Base-by-base conservation (phyloP, 2,888 invertebrate genomes). In the Pterostichus niger region DNA sequence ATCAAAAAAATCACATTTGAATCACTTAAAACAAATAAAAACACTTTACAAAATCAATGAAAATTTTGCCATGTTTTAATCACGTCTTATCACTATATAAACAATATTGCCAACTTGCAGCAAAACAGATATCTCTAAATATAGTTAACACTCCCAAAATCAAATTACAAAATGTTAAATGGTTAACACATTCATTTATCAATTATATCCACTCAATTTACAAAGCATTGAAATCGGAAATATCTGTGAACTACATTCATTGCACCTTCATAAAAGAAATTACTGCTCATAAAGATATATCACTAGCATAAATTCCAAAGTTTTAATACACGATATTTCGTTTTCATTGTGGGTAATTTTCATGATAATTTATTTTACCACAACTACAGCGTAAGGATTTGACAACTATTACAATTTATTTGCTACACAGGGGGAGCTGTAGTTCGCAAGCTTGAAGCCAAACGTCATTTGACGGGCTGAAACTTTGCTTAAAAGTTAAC, bases 261-360 rank as follows among this genome's bases (percentile, higher is more conserved):
- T 31, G 59, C 59, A 59, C 31, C 31, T 59, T 59, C 59, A 59
- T 59, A 59, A 59, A 59, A 59, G 59, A 59, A 24, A 59, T 59
- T 31, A 59, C 59, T 24, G 24, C 59, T 59, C 59, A 59, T 59
- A 59, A 59, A 59, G 31, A 59, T 59, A 59, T 59, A 59, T 59
- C 31, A 59, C 59, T 24, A 15, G 59, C 59, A 59, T 59, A 59
- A 59, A 59, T 59, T 59, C 24, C 7, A 59, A 59, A 59, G 59
- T 59, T 59, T 56, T 59, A 59, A 59, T 59, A 59, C 31, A 24
- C 31, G 59, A 59, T 59, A 59, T 59, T 59, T 59, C 59, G 59
- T 59, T 59, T 59, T 59, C 59, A 59, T 59, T 59, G 59, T 31
- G 59, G 59, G 59, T 59, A 59, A 59, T 59, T 59, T 59, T 59